Evolutionary conservation across 2,888 invertebrate genomes (phyloP).

Genomic region (Pollenia angustigena): DNA sequence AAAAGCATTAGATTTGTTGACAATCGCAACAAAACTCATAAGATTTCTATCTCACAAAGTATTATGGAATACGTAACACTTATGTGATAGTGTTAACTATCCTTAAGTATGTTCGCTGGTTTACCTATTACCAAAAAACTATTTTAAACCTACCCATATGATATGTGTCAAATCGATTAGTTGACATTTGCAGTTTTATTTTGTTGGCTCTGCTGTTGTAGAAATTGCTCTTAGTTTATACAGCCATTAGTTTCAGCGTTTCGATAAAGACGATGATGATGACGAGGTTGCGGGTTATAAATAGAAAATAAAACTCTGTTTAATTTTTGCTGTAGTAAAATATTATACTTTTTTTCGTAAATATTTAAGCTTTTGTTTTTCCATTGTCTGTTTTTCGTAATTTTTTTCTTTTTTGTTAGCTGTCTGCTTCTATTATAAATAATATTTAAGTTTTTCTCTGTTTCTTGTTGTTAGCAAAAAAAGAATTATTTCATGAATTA

Average conservation of each 20-base stretch:
- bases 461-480: neutral
- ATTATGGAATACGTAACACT: no score
- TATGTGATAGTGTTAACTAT: no score
- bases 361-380: neutral
- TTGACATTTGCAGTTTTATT: constrained; percentile 48
- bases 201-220: constrained; percentile 33
- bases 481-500: constrained; percentile 5
- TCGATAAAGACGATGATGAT: constrained; percentile 1
- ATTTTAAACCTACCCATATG: constrained; percentile 25
- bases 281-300: neutral
- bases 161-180: constrained; percentile 58
- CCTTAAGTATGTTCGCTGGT: constrained; percentile 28
- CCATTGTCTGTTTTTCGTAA: neutral
- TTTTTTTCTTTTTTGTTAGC: neutral
- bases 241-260: constrained; percentile 9
- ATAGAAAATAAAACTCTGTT: constrained; percentile 11
- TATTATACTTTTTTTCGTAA: neutral
- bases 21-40: no score
- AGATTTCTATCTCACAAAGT: no score
- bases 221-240: constrained; percentile 9
- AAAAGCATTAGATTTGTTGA: no score
- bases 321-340: constrained; percentile 2
- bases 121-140: neutral
- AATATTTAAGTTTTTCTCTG: neutral
- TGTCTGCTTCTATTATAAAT: neutral